A percentile compares a stretch with the other conserved stretches of the same genome.
Conservation (phyloP, 1,140 invertebrate genomes). For the Eumaeus atala region DNA sequence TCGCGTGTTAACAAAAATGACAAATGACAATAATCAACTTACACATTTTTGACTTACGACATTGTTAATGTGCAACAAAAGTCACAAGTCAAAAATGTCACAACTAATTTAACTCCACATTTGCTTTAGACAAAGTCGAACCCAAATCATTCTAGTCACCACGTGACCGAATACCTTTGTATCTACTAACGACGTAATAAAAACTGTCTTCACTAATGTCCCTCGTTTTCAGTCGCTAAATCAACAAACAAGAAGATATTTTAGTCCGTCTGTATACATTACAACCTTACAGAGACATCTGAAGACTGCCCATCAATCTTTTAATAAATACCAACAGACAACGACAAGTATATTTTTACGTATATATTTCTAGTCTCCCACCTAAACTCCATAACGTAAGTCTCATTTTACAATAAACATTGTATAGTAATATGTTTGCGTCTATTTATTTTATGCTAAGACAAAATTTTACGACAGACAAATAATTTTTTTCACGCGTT, state of each 20-base stretch:
- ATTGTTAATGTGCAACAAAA: too few relatives aligned
- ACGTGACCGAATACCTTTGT: background rate
- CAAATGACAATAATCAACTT: too few relatives aligned
- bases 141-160: too few relatives aligned
- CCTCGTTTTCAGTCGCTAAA: conserved; percentile 28
- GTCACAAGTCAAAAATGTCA: too few relatives aligned
- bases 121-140: background rate
- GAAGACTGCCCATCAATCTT: conserved; percentile 68
- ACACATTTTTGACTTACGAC: too few relatives aligned
- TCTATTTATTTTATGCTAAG: conserved; percentile 38
- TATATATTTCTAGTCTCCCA: too few relatives aligned
- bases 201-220: conserved; percentile 2
- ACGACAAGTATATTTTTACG: conserved; percentile 25
- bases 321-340: conserved; percentile 59
- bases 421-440: conserved; percentile 31
- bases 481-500: conserved; percentile 60
- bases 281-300: conserved; percentile 59
- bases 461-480: conserved; percentile 57
- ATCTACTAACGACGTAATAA: background rate
- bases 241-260: conserved; percentile 68
- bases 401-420: conserved; percentile 15
- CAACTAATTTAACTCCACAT: background rate
- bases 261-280: conserved; percentile 53
- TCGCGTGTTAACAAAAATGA: too few relatives aligned
- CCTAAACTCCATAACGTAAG: too few relatives aligned